Conservation (phyloP, 1,140 invertebrate genomes). For the Oscheius sp. region DNA sequence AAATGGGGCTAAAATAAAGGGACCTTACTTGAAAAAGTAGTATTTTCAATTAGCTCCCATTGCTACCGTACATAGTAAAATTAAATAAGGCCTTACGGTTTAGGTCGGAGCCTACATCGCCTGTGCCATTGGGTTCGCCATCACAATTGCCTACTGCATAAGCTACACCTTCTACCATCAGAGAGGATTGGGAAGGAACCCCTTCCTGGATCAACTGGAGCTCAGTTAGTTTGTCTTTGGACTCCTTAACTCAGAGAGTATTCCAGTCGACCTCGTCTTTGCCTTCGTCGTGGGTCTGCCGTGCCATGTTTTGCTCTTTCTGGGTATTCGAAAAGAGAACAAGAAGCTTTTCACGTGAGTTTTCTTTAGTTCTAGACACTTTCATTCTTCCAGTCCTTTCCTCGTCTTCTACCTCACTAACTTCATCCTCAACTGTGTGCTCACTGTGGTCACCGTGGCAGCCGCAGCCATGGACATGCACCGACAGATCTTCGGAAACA, state of each 20-base stretch:
- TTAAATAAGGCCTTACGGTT: not conserved
- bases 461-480: conserved; percentile 29
- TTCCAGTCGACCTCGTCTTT: conserved; percentile 35
- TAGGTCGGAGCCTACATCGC: conserved; percentile 35
- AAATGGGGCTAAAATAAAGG: no score
- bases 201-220: conserved; percentile 34
- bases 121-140: conserved; percentile 29
- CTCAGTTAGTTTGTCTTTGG: conserved; percentile 14
- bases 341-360: conserved; percentile 25
- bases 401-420: conserved; percentile 37
- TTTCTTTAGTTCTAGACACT: not conserved
- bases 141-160: conserved; percentile 27
- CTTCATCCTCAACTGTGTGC: conserved; percentile 29
- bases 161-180: conserved; percentile 23
- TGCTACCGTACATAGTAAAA: not conserved
- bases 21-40: not conserved
- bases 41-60: not conserved
- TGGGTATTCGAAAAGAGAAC: conserved; percentile 23
- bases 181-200: conserved; percentile 26
- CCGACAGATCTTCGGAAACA: conserved; percentile 32
- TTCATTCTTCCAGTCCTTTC: conserved; percentile 22
- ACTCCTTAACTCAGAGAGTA: not conserved
- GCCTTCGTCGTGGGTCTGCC: conserved; percentile 28
- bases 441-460: conserved; percentile 23
- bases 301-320: conserved; percentile 28